These are phyloP conservation scores for Yponomeuta plumbellus DNA, from an alignment of 2,888 invertebrate genomes.

Conservation along the genomic window DNA sequence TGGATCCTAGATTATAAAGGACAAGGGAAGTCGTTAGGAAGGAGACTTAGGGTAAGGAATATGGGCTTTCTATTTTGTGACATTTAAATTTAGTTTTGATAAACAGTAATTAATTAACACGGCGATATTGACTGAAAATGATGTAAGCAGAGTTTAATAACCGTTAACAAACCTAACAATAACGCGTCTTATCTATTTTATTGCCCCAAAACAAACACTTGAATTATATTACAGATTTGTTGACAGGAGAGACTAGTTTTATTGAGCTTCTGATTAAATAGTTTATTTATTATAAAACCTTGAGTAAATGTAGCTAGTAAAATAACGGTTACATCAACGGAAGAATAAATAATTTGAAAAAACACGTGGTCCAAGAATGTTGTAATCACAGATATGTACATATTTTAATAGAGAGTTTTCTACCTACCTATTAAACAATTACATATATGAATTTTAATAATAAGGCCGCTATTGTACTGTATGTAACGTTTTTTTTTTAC, in stretches of 20 bases:
- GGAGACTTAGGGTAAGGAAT: not conserved
- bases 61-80: too few species aligned
- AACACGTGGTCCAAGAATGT: too few species aligned
- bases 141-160: not conserved
- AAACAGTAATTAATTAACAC: not conserved
- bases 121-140: not conserved
- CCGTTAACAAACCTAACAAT: not conserved
- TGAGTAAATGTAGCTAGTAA: not conserved
- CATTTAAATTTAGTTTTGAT: too few species aligned
- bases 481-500: too few species aligned
- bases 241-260: not conserved
- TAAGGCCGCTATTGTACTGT: too few species aligned
- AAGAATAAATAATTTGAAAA: too few species aligned
- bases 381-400: too few species aligned
- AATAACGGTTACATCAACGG: too few species aligned
- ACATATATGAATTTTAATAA: too few species aligned
- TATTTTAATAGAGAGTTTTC: too few species aligned
- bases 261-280: not conserved
- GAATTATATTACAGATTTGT: not conserved
- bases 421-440: too few species aligned
- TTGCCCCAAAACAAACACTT: not conserved
- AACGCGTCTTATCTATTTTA: not conserved
- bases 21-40: conserved; percentile 3
- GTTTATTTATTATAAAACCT: not conserved
- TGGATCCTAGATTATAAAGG: conserved; percentile 67